A percentile compares a stretch with the other conserved stretches of the same genome.
phyloP scores from a whole-genome alignment of 2,797 vertebrate genomes.

The Scolopax rusticola region DNA sequence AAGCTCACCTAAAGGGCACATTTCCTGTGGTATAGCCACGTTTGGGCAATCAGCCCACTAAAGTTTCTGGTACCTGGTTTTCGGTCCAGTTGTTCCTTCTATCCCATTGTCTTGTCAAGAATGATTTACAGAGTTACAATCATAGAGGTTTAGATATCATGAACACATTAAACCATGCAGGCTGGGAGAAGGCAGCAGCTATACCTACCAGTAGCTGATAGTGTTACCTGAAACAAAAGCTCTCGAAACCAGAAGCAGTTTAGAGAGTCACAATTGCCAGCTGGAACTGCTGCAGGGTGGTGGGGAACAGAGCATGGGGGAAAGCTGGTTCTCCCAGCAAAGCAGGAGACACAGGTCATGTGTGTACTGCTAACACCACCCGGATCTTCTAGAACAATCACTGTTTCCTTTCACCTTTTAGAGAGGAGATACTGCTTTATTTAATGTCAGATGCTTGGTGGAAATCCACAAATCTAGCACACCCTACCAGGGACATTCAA shows the following conservation, averaged over 20 bases:
- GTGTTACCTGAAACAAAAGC: no score
- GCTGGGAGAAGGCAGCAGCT: not conserved
- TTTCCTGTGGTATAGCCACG: not conserved
- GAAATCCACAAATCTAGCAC: no score
- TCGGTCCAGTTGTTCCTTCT: not conserved
- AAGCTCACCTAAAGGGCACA: not conserved
- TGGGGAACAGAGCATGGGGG: rapidly evolving
- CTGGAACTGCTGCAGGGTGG: not conserved
- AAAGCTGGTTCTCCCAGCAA: no score
- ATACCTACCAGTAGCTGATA: rapidly evolving
- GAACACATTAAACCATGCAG: rapidly evolving
- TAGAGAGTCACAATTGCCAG: no score
- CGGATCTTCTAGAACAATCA: not conserved
- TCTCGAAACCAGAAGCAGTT: no score
- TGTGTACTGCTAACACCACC: not conserved
- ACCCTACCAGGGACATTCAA: no score
- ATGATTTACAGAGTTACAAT: not conserved
- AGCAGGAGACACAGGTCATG: no score
- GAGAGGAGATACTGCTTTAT: no score
- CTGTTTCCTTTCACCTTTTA: not conserved
- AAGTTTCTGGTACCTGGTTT: not conserved
- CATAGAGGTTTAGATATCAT: not conserved
- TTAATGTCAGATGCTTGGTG: no score
- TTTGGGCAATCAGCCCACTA: not conserved
- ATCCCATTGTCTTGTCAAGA: not conserved